Conservation (phyloP, 2,113 vertebrate genomes). For the Chamaetylas fuelleborni region DNA sequence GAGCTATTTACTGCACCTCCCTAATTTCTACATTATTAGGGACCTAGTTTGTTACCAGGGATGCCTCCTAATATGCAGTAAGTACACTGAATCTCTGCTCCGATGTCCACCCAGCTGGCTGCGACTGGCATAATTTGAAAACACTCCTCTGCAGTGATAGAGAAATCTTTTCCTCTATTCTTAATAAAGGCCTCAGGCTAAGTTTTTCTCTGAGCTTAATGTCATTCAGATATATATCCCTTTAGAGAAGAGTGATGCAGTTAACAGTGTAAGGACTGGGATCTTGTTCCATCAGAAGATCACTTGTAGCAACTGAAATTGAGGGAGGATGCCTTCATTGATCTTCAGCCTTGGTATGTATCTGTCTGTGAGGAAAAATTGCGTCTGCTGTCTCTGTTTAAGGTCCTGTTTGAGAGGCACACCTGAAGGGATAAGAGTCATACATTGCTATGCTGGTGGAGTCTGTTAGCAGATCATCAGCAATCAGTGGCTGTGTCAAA, state of each 20-base stretch:
- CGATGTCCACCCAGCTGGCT: neutral
- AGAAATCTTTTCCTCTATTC: neutral
- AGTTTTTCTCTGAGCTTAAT: neutral
- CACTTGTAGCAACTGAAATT: neutral
- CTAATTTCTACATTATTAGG: neutral
- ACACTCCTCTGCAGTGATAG: neutral
- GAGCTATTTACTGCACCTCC: neutral
- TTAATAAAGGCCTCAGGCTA: neutral
- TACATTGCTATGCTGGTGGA: neutral
- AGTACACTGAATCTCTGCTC: neutral
- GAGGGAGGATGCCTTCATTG: neutral
- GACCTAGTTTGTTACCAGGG: neutral
- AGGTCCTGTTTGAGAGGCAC: neutral
- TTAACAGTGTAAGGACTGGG: neutral
- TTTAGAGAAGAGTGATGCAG: neutral
- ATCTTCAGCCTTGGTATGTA: rapidly evolving
- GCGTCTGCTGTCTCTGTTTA: neutral
- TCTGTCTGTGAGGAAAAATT: neutral
- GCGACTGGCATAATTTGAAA: neutral
- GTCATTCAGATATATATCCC: neutral
- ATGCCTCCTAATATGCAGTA: neutral
- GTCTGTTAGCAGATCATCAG: neutral
- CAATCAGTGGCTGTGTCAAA: neutral
- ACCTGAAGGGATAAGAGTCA: neutral
- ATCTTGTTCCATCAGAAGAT: neutral